Percentiles rank a stretch among this genome's conserved stretches.
These are phyloP conservation scores for cat (Felis catus) DNA, from an alignment of 2,113 vertebrate genomes.

Conservation along the genomic window F.catus_Fca126_mat1.0 CM031417.1:134093001-134093500, in stretches of 20 bases:
- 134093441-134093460: background rate
- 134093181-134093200: background rate
- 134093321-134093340: fast-evolving
- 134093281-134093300: background rate
- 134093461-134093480: background rate
- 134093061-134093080: background rate
- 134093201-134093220: background rate
- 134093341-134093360: background rate
- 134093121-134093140: background rate
- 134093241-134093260: background rate
- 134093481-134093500: background rate
- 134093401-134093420: background rate
- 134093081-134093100: background rate
- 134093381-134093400: background rate
- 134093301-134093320: background rate
- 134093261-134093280: background rate
- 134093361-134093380: background rate
- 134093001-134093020: background rate
- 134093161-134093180: background rate
- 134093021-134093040: background rate
- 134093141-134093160: background rate
- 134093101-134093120: background rate
- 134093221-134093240: background rate
- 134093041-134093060: background rate
- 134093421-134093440: background rate